A percentile compares a stretch with the other conserved stretches of the same genome.
These are phyloP conservation scores for Mionectes macconnelli DNA, from an alignment of 2,113 vertebrate species.

Conservation along the genomic window DNA sequence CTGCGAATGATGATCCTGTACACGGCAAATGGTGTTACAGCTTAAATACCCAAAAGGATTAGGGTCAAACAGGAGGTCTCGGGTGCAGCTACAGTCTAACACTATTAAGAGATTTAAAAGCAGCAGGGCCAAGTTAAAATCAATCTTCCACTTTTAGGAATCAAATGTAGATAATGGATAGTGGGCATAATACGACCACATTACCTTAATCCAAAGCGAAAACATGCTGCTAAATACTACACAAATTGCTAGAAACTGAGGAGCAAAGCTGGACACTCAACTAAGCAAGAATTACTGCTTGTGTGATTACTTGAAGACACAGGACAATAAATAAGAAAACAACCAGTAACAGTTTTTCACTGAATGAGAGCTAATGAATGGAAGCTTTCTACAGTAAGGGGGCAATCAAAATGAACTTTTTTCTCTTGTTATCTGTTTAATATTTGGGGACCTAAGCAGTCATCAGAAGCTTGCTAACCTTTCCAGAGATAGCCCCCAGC, in stretches of 20 bases:
- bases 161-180: background rate
- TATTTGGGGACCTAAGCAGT: background rate
- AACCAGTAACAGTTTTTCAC: background rate
- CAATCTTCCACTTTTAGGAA: background rate
- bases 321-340: background rate
- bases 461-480: background rate
- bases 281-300: background rate
- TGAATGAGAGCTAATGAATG: background rate
- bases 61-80: background rate
- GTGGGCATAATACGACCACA: background rate
- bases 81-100: background rate
- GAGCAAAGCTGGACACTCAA: background rate
- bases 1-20: background rate
- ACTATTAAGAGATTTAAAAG: slow-evolving; percentile 26
- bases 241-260: background rate
- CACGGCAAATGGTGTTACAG: background rate
- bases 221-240: background rate
- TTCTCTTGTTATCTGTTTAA: background rate
- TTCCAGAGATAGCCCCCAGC: background rate
- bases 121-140: slow-evolving; percentile 24
- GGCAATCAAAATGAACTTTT: background rate
- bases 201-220: slow-evolving; percentile 2
- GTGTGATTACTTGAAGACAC: background rate
- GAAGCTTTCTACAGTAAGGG: background rate
- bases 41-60: slow-evolving; percentile 9